These are phyloP conservation scores for Gryon sp. DNA, from an alignment of 1,140 invertebrate species.

Conservation along the genomic window DNA sequence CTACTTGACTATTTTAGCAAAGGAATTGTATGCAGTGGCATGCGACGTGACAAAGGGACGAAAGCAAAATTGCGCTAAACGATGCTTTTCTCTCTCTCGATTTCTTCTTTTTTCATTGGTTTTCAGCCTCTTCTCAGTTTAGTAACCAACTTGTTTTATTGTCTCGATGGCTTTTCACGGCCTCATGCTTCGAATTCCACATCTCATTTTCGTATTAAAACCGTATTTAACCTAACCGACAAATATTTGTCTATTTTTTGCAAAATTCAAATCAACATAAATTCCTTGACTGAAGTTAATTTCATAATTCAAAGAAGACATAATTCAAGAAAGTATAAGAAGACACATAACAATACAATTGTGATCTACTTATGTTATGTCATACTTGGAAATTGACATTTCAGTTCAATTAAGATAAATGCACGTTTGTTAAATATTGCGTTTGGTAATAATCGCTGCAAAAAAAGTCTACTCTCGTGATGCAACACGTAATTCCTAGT, in stretches of 20 bases:
- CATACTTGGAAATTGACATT: too few species aligned
- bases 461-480: too few species aligned
- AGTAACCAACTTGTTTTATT: slow-evolving; percentile 7
- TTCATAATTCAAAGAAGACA: too few species aligned
- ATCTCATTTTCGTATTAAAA: slow-evolving; percentile 20
- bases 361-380: too few species aligned
- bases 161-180: slow-evolving; percentile 18
- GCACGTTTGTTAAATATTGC: too few species aligned
- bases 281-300: too few species aligned
- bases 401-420: background rate
- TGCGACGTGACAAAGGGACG: slow-evolving; percentile 64
- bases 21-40: slow-evolving; percentile 61
- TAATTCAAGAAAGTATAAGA: too few species aligned
- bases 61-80: slow-evolving; percentile 58
- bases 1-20: slow-evolving; percentile 57
- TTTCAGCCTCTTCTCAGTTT: background rate
- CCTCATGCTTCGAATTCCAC: slow-evolving; percentile 29
- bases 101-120: background rate
- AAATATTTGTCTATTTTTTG: too few species aligned
- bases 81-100: slow-evolving; percentile 2
- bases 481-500: slow-evolving; percentile 3
- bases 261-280: too few species aligned
- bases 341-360: too few species aligned
- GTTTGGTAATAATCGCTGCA: too few species aligned
- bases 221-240: too few species aligned